Evolutionary conservation across 2,888 invertebrate genomes (phyloP), one percentile per base, ranked within the genome.

Genomic region (Dryadula phaetusa): DNA sequence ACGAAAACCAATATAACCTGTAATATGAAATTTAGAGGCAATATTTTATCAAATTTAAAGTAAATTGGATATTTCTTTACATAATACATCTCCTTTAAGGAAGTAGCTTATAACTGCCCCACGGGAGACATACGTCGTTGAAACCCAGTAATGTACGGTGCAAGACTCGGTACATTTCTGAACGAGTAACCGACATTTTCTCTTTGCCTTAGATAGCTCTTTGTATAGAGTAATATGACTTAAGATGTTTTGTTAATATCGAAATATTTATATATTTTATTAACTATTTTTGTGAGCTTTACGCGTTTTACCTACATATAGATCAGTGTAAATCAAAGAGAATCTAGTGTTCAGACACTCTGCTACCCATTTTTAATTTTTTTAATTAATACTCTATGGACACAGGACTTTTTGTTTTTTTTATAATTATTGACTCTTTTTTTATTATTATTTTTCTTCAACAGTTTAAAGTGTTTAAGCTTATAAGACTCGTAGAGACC

Each of bases 51-150:
- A 60, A 44, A 44, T 60, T 60, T 44, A 60, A 60, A 60, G 44
- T 60, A 60, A 56, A 56, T 56, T 40, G 56, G 56, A 56, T 56
- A 56, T 56, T 56, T 40, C 40, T 56, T 40, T 56, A 56, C 56
- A 40, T 56, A 40, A 60, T 60, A 60, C 25, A 28, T 60, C 60
- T 60, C 16, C 44, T 60, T 60, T 60, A 32, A 60, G 44, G 18
- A 44, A 60, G 28, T 42, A 28, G 44, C 32, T 28, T 60, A 44
- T 40, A 37, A 56, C 52, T 40, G 58, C 37, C 61, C 25, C 46
- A 22, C 32, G 54, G 54, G 64, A 53, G 64, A 61, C 60, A 54
- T 52, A 49, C 62, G 58, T 69, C 49, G 56, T 58, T 58, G 66
- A 66, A 66, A 58, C 66, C 64, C 42, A 28, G 42, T 58, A 68